Evolutionary conservation across 2,888 invertebrate genomes (phyloP), one percentile per base, ranked within the genome.

Genomic region (Dione juno): DNA sequence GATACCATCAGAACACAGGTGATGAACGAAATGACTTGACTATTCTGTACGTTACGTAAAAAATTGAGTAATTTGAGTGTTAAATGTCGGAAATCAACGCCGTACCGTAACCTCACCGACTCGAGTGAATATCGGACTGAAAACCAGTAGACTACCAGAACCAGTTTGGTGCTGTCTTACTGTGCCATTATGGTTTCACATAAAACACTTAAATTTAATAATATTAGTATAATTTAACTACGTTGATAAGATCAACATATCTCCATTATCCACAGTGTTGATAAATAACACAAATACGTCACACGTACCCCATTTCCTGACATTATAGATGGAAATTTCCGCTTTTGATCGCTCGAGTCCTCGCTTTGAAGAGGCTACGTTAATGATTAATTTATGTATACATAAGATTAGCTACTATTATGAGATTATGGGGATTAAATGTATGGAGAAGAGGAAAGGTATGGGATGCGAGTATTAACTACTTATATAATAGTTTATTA

Each of bases 281-380:
- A 45, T 61, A 35, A 45, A 61, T 35, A 61, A 45, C n/a, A 28
- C n/a, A 28, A 61, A 61, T 43, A 61, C 28, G 28, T 28, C 43
- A 61, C 43, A 61, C 11, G 45, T 45, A 45, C 9, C 45, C 61
- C 45, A 61, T 61, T 61, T 61, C 61, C 61, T 45, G 45, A 28
- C 45, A 61, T 61, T 61, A 61, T 13, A 35, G 45, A 61, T 45
- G 45, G 61, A 45, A 61, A 61, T 61, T 61, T 45, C 45, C 43
- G 45, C 61, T 45, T 57, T 61, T 61, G 45, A 61, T 61, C 45
- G 16, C 45, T 45, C 28, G 45, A 61, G 61, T 11, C 7, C 45
- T 61, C 61, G 61, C 11, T n/a, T 61, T 45, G 35, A 45, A 11
- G 28, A 28, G 61, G 45, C n/a, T 45, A 45, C 10, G 16, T 43